Evolutionary conservation across 2,113 vertebrate genomes (phyloP), one percentile per base, ranked within the genome.

Genomic region (Perognathus longimembris): DNA sequence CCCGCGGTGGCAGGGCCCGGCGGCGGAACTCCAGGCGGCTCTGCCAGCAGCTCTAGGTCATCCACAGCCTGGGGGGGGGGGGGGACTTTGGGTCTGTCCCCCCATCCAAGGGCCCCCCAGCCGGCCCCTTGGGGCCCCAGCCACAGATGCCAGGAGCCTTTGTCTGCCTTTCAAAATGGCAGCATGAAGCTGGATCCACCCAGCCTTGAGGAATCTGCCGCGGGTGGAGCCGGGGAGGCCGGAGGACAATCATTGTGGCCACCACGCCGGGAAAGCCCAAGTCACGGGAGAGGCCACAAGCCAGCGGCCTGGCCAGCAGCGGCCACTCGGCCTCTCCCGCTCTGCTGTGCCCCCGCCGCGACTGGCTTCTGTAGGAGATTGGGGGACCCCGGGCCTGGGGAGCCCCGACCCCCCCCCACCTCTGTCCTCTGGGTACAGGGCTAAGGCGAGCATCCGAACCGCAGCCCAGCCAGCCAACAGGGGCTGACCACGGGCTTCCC

Each of bases 211-310:
- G 80, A 22, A 21, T 61, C 20, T 14, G 12, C 66, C 57, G 17
- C 50, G 12, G 3, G 10, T 21, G 14, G 32, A 50, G 17, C 17
- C 12, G 21, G 21, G 15, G 50, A 21, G 20, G 17, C 36, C n/a
- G 6, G 20, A 57, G 24, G 63, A 8, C 63, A 54, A 17, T 54
- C 12, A 54, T 54, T 54, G 12, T 69, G 32, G 4, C 42, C 64
- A 34, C 50, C 40, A 63, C 32, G 26, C 80, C 67, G 28, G 34
- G 18, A n/a, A 5, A 45, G 6, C 63, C 34, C 75, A 30, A 36
- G 74, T 9, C 45, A 5, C 26, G 0, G 36, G 14, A 3, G 45
- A 32, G 21, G 38, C 8, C 6, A 3, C 1, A 0, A 26, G 71
- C n/a, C 4, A 1, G 3, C 9, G 32, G 20, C 18, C 4, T 21